phyloP scores from a whole-genome alignment of 2,113 vertebrate genomes.

The Laticauda colubrina region DNA sequence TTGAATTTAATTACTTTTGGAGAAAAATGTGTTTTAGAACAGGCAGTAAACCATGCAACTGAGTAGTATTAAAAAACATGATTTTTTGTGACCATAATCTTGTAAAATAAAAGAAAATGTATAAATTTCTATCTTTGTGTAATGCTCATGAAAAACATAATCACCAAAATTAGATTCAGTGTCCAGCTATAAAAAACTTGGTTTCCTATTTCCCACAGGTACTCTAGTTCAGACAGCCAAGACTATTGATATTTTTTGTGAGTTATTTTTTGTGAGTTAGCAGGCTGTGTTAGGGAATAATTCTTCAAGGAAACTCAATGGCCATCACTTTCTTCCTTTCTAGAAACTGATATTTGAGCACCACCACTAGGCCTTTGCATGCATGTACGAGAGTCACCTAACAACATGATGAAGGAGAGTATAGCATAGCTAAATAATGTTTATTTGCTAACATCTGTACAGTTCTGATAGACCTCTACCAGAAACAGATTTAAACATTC shows the following conservation, averaged over 20 bases:
- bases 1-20: not conserved
- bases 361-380: constrained; percentile 16
- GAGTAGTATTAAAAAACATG: not conserved
- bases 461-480: not conserved
- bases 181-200: constrained; percentile 3
- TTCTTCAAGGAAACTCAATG: constrained; percentile 1
- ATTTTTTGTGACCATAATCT: not conserved
- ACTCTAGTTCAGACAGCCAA: not conserved
- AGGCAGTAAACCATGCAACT: not conserved
- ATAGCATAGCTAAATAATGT: not conserved
- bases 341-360: constrained; percentile 17
- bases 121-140: not conserved
- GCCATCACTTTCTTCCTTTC: not conserved
- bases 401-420: not conserved
- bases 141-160: not conserved
- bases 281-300: not conserved
- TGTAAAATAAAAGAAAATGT: not conserved
- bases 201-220: not conserved
- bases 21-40: not conserved
- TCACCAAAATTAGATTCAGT: not conserved
- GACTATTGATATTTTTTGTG: not conserved
- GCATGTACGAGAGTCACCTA: constrained; percentile 7
- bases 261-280: not conserved
- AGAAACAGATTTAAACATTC: not conserved
- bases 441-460: not conserved